Base-by-base conservation (phyloP, 2,113 vertebrate genomes). In the Forbesichthys papilliferus region DNA sequence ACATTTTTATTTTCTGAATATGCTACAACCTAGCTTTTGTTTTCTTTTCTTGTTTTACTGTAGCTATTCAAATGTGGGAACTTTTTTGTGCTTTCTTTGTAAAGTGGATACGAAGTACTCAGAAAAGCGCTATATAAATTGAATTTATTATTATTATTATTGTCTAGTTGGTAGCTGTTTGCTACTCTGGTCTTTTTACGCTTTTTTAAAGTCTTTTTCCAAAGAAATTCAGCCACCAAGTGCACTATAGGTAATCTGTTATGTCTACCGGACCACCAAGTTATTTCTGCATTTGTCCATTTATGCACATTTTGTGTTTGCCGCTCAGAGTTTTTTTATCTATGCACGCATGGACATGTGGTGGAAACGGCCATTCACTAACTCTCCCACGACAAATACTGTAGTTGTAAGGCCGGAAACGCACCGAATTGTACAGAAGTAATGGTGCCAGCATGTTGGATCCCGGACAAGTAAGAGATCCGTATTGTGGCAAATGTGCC, bases 391-490 rank as follows among this genome's bases (percentile, higher is more conserved):
- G 70, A 79, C 71, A 88, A 80, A 66, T 68, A 27, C 36, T 58
- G 49, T 55, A 48, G 61, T 16, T 55, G 63, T 69, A 68, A 33
- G 42, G 27, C 84, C 79, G 80, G 79, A 71, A 85, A 48, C 20
- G 51, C 42, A 71, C 66, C 71, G 47, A 69, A 36, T 34, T 65
- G 61, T 64, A 48, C 68, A 80, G 60, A 64, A 61, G 68, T 10
- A 52, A 61, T 64, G 51, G 66, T 75, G 59, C 56, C 59, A 62
- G 64, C 48, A 68, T 67, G 42, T 16, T 70, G 34, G 64, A 67
- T 67, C 75, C 78, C 69, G 53, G 36, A 12, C 8, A 18, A 33
- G 46, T 58, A 11, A 73, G 3, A 61, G 46, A 66, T 36, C 33
- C 64, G 46, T 77, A 72, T 66, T 61, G 55, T 48, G 16, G 64